These are phyloP conservation scores for Drosophila borealis DNA, from an alignment of 2,888 invertebrate genomes.

Conservation along the genomic window DNA sequence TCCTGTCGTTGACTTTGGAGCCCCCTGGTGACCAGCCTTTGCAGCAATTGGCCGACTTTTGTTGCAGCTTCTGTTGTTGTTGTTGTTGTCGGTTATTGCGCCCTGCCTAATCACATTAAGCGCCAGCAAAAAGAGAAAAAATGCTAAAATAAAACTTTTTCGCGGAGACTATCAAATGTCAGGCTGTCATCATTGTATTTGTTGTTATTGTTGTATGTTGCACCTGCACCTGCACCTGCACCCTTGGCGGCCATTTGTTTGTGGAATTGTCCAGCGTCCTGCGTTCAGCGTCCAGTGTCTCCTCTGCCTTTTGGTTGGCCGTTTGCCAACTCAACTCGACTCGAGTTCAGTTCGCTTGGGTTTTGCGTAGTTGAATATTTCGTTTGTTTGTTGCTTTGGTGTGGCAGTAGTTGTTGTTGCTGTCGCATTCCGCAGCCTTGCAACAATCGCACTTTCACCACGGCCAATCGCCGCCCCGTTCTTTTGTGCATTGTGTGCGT, in stretches of 20 bases:
- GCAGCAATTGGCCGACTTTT: conserved; percentile 30
- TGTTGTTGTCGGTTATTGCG: conserved; percentile 10
- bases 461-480: conserved; percentile 43
- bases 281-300: background rate
- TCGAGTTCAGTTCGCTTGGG: conserved; percentile 68
- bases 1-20: conserved; percentile 20
- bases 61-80: conserved; percentile 7
- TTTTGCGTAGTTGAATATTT: conserved; percentile 62
- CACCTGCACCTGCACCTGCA: conserved; percentile 37
- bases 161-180: conserved; percentile 42
- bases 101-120: conserved; percentile 30
- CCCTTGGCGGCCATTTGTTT: conserved; percentile 38
- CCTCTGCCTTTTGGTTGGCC: conserved; percentile 45
- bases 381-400: conserved; percentile 43
- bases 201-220: conserved; percentile 4
- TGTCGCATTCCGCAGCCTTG: conserved; percentile 43
- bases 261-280: conserved; percentile 34
- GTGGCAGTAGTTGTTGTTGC: conserved; percentile 17
- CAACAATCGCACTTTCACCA: conserved; percentile 68
- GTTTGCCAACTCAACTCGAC: conserved; percentile 59
- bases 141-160: conserved; percentile 1
- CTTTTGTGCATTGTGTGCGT: conserved; percentile 15
- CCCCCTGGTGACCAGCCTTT: conserved; percentile 38
- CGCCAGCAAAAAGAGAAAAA: conserved; percentile 1
- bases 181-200: conserved; percentile 42